Percentiles rank a stretch among this genome's conserved stretches.
phyloP scores from a whole-genome alignment of 2,888 invertebrate species.

The Melinaea marsaeus region DNA sequence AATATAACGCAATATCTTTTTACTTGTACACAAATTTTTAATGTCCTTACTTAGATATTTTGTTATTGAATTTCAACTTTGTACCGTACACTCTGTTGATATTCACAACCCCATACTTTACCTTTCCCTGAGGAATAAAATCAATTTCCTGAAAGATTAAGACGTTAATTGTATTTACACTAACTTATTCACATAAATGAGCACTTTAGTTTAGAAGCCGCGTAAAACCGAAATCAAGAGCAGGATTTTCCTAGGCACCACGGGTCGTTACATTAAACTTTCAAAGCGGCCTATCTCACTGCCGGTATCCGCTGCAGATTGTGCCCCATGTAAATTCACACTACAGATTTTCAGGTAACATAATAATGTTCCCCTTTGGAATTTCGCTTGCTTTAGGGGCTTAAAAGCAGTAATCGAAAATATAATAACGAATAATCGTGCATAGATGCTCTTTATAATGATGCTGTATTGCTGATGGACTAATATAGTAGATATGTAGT shows the following conservation, averaged over 20 bases:
- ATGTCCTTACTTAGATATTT: background rate
- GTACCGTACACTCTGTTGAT: background rate
- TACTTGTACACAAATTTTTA: too few species aligned
- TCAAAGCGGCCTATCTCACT: slow-evolving; percentile 50
- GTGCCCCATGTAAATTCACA: slow-evolving; percentile 57
- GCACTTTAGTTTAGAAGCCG: slow-evolving; percentile 50
- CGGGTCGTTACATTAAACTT: slow-evolving; percentile 64
- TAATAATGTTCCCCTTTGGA: slow-evolving; percentile 38
- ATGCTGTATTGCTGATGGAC: too few species aligned
- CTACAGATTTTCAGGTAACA: slow-evolving; percentile 47
- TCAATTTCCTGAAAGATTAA: slow-evolving; percentile 14
- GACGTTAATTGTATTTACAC: slow-evolving; percentile 31
- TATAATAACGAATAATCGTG: slow-evolving; percentile 15
- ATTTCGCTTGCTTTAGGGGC: slow-evolving; percentile 17
- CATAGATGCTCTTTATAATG: background rate
- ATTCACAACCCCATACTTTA: slow-evolving; percentile 1
- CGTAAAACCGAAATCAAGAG: slow-evolving; percentile 61
- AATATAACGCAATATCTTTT: slow-evolving; percentile 12
- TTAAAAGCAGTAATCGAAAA: slow-evolving; percentile 17
- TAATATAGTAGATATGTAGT: too few species aligned
- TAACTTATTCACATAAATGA: slow-evolving; percentile 55
- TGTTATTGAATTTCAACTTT: background rate
- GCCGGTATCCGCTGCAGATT: slow-evolving; percentile 47
- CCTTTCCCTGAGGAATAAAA: slow-evolving; percentile 11
- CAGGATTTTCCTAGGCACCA: slow-evolving; percentile 50